phyloP scores from a whole-genome alignment of 2,888 invertebrate species.

The Melinaea marsaeus region DNA sequence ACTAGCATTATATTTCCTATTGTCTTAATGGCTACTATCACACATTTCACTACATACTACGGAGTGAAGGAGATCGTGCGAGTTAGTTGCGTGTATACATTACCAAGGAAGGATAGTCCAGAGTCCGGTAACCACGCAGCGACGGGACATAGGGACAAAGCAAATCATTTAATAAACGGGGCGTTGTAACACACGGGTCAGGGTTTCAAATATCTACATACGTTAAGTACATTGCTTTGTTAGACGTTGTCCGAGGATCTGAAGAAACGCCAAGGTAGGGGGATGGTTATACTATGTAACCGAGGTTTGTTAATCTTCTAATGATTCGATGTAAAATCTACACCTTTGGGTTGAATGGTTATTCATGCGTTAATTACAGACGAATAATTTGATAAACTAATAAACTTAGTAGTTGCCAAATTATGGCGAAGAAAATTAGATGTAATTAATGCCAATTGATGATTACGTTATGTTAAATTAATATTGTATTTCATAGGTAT shows the following conservation, averaged over 20 bases:
- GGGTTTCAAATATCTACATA: conserved; percentile 24
- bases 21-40: conserved; percentile 98
- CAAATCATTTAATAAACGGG: conserved; percentile 63
- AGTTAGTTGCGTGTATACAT: conserved; percentile 65
- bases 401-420: too few species aligned
- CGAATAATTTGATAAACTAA: background rate
- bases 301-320: conserved; percentile 50
- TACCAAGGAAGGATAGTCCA: conserved; percentile 60
- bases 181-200: conserved; percentile 24
- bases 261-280: conserved; percentile 73
- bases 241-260: conserved; percentile 40
- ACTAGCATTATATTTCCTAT: conserved; percentile 99
- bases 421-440: too few species aligned
- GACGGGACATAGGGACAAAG: conserved; percentile 74
- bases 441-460: background rate
- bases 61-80: conserved; percentile 47
- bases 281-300: conserved; percentile 51
- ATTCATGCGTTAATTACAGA: conserved; percentile 16
- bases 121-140: conserved; percentile 60
- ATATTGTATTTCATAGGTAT: too few species aligned
- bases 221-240: conserved; percentile 35
- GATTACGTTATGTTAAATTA: background rate
- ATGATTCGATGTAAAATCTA: conserved; percentile 48
- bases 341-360: conserved; percentile 70
- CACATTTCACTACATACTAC: conserved; percentile 99